These are phyloP conservation scores for Amphimallon solstitiale DNA, from an alignment of 2,888 invertebrate species.

Conservation along the genomic window DNA sequence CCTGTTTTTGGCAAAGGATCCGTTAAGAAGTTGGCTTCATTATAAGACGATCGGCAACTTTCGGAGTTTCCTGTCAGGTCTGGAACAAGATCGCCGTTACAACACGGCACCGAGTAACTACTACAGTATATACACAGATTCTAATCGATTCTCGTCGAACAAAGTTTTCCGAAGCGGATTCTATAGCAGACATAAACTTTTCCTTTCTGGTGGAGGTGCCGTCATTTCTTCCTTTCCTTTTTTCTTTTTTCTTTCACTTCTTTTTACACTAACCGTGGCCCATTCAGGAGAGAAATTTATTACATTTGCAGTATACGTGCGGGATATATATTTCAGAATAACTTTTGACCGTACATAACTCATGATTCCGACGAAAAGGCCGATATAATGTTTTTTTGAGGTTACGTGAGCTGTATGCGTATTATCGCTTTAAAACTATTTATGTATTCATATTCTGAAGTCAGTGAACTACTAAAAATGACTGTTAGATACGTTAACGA, in stretches of 20 bases:
- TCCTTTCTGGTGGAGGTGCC: conserved; percentile 25
- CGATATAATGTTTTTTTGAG: conserved; percentile 19
- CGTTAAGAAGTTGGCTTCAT: conserved; percentile 11
- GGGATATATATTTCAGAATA: conserved; percentile 36
- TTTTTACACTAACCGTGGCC: conserved; percentile 13
- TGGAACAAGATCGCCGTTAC: background rate
- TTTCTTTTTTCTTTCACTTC: background rate
- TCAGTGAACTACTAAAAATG: too few species aligned
- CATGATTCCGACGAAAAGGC: conserved; percentile 33
- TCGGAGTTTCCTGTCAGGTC: background rate
- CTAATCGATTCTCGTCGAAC: conserved; percentile 8
- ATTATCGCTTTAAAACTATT: background rate
- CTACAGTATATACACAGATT: background rate
- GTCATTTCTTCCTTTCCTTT: conserved; percentile 12
- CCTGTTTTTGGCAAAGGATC: background rate
- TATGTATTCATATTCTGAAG: too few species aligned
- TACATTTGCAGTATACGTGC: conserved; percentile 35
- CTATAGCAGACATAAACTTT: conserved; percentile 9
- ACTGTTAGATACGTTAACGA: too few species aligned
- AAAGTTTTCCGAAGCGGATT: conserved; percentile 10
- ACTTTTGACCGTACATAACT: conserved; percentile 29
- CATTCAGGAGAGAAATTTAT: conserved; percentile 31
- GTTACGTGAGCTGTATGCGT: conserved; percentile 16
- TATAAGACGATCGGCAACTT: conserved; percentile 22
- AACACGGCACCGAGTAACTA: conserved; percentile 2